Base-by-base conservation (phyloP, 2,888 invertebrate species). In the Sisyra nigra region DNA sequence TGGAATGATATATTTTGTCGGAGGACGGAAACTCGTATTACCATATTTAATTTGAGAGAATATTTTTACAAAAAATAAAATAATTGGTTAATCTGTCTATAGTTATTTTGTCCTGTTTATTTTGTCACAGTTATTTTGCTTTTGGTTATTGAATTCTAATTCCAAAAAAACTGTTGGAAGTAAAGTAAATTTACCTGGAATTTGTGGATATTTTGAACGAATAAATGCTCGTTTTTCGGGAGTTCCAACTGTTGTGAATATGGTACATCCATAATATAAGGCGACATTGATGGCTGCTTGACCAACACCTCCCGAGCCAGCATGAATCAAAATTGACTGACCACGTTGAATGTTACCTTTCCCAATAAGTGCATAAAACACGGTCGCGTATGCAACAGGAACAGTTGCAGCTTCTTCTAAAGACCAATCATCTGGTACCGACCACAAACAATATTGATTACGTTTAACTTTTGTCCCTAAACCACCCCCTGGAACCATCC, bases 221-320 rank as follows among this genome's bases (percentile, higher is more conserved):
- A 76, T 57, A 54, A 67, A 74, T 8, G 66, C 61, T 45, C 61
- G 56, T 54, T 72, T 72, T 46, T 69, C 65, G 18, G 54, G 51
- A 0, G 70, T 71, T 2, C 68, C 73, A 9, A 78, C 76, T 2
- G 79, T 79, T 1, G 76, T 75, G 56, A 60, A 75, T 9, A 75
- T 67, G 43, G 65, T 63, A 53, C 78, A 79, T 2, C 71, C 72
- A 50, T 64, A 53, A 46, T 61, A 60, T 6, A 71, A 59, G 3
- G 78, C 76, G 41, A 80, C 64, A 11, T 70, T 65, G 47, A 80
- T 77, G 33, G 78, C 74, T 10, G 80, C 80, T 56, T 77, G 72
- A n/a, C 80, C 80, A 15, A 79, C 74, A 11, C 75, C 74, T 9
- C 77, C 75, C 52, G 72, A 72, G 9, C 67, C 70, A 19, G 65